These are phyloP conservation scores for Nycticorax nycticorax DNA, from an alignment of 2,113 vertebrate species.

Conservation along the genomic window DNA sequence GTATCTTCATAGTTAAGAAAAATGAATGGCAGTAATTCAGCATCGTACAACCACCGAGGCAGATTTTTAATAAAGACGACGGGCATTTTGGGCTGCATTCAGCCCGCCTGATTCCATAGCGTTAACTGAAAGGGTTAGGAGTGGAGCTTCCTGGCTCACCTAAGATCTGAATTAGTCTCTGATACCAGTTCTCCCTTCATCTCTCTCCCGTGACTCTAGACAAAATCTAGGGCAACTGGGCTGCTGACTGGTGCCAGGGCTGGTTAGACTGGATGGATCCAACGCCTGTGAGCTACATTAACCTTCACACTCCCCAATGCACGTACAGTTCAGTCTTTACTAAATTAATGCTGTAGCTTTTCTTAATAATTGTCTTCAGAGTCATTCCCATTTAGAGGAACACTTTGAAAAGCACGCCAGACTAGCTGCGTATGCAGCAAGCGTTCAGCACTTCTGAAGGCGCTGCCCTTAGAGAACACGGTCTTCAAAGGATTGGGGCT, in stretches of 20 bases:
- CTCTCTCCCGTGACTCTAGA: neutral
- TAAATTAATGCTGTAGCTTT: conserved; percentile 4
- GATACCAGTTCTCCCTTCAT: neutral
- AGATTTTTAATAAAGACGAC: neutral
- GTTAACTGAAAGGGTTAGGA: neutral
- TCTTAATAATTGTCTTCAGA: neutral
- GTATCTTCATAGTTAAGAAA: neutral
- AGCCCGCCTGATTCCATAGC: neutral
- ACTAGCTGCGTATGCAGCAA: neutral
- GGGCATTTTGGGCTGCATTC: neutral
- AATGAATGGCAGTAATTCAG: neutral
- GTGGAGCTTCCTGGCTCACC: neutral
- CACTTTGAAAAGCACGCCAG: neutral
- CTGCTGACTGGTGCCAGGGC: neutral
- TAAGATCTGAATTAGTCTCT: neutral
- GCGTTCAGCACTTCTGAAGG: neutral
- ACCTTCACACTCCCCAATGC: neutral
- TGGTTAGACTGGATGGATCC: neutral
- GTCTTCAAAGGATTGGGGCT: neutral
- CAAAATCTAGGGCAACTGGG: neutral
- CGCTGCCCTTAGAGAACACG: neutral
- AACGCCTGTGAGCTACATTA: neutral
- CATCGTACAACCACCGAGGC: neutral
- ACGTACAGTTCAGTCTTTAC: neutral
- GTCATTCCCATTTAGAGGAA: neutral